Evolutionary conservation across 2,113 vertebrate species (phyloP), one percentile per base, ranked within the genome.

Genomic region (Callipepla californica): DNA sequence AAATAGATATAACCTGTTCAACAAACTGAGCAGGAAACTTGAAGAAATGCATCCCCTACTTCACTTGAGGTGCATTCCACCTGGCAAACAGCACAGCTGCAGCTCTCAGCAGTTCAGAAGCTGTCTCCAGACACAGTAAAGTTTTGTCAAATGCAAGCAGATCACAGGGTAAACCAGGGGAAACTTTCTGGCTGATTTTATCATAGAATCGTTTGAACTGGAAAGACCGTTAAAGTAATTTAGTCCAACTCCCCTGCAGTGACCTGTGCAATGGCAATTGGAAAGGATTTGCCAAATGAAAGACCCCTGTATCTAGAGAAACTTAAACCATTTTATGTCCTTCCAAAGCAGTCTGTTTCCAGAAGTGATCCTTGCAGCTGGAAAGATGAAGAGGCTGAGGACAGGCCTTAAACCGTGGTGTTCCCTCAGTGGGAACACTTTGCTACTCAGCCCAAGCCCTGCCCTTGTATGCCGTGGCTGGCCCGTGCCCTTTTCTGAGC

Each of bases 1-100:
- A 61, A 94, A 96, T 94, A 93, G 90, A 95, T 95, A 92, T 96
- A 98, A 97, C 97, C 97, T 96, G 97, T 97, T 97, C 77, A 92
- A 96, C 96, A n/a, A 85, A 98, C 97, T 97, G 58, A 95, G 93
- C 93, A 85, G 79, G 97, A 97, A 97, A 97, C 96, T 95, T 96
- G 96, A 93, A 95, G 87, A 95, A 97, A 95, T 83, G 88, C 74
- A 92, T 95, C 95, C 94, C 85, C 69, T 78, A 63, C 95, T 97
- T 97, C 91, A 93, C 83, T 96, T 93, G 96, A 96, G 96, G 96
- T 97, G 93, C 93, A 91, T 83, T 95, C 95, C 80, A 90, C 69
- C 92, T 95, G 97, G 96, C 85, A 92, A 96, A 44, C 76, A 91
- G 79, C 95, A 93, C 96, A 97, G 97, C 95, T 97, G 96, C 96